Evolutionary conservation across 2,888 invertebrate species (phyloP), one percentile per base, ranked within the genome.

Genomic region (Elmis aenea): DNA sequence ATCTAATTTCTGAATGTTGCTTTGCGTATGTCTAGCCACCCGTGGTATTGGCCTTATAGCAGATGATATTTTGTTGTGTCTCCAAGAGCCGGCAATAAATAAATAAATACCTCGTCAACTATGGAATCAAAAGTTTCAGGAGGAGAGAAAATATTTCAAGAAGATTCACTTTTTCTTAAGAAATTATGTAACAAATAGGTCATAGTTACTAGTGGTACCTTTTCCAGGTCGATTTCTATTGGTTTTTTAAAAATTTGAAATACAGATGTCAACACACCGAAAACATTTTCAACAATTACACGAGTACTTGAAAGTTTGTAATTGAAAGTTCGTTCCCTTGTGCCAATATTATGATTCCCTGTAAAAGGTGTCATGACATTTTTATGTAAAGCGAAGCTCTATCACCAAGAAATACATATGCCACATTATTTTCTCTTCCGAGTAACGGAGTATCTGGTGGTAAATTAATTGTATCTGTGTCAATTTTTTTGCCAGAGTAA

Each of bases 141-240:
- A n/a, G n/a, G n/a, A n/a, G n/a, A n/a, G 48, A 56, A 55, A 26
- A 50, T 28, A 12, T 32, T 20, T 37, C 43, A 28, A 13, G 57
- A 56, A 29, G 38, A 30, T 24, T 33, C 13, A 38, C 45, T 55
- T 42, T 43, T 45, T 27, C 52, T 29, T 20, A 55, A 31, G 40
- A 48, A 54, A 41, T 55, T 55, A 26, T 57, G 54, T 12, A 55
- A 30, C 11, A 38, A 38, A 21, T 44, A 48, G 11, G 54, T 31
- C 38, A 51, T 42, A 2, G 49, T 42, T 31, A 55, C 41, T 21
- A 26, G 30, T 8, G 32, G 15, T 10, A 41, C 50, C 39, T 46
- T 49, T 6, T 39, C 42, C 18, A 49, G 49, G 33, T 49, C 39
- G n/a, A 51, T 30, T 22, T 48, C 26, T 39, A 50, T 39, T 13